Conservation (phyloP, 2,888 invertebrate species). For the Drosophila paranaensis region DNA sequence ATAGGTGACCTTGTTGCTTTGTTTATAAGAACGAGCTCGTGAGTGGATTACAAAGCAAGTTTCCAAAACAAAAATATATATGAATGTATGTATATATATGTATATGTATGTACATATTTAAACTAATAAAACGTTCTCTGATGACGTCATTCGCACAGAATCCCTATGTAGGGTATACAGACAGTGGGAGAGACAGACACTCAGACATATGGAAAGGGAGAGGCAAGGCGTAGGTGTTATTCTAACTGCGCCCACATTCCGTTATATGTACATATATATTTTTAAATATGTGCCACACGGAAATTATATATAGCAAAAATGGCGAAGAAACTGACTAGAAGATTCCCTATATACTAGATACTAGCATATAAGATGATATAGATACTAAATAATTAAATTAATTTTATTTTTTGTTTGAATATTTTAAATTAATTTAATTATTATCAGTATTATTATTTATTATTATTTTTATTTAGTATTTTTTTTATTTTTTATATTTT, state of each 20-base stretch:
- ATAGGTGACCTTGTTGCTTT: constrained; percentile 47
- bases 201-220: neutral
- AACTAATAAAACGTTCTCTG: constrained; percentile 5
- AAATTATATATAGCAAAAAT: neutral
- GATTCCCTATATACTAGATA: neutral
- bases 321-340: neutral
- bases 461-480: no score
- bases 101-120: neutral
- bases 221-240: constrained; percentile 8
- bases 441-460: no score
- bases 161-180: neutral
- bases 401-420: no score
- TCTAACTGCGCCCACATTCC: constrained; percentile 27
- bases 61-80: constrained; percentile 25
- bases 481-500: no score
- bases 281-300: constrained; percentile 39
- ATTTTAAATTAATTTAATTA: no score
- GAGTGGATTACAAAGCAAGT: constrained; percentile 49
- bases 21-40: constrained; percentile 33
- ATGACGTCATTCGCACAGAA: constrained; percentile 37
- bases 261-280: constrained; percentile 7
- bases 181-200: neutral
- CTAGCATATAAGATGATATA: no score
- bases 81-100: neutral
- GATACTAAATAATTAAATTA: no score